phyloP scores from a whole-genome alignment of 2,797 vertebrate species.

The Lepus townsendii region DNA sequence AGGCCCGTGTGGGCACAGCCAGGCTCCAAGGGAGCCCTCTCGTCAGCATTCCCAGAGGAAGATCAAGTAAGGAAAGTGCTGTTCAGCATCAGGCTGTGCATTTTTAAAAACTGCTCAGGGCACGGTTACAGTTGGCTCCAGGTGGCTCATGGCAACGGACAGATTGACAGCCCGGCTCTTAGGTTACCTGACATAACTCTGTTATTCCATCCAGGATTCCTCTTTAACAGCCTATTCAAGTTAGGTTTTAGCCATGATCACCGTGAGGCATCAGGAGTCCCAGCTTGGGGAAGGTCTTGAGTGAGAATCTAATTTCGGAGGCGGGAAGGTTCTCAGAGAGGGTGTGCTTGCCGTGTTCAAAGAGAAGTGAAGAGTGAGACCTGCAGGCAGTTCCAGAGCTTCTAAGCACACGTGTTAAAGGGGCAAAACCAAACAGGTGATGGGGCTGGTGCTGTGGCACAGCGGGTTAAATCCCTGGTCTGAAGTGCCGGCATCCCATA shows the following conservation, averaged over 20 bases:
- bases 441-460: no score
- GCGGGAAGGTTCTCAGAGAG: not conserved
- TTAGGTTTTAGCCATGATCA: conserved; percentile 55
- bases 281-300: conserved; percentile 39
- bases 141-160: not conserved
- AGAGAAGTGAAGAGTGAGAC: not conserved
- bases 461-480: no score
- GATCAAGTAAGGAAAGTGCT: conserved; percentile 4
- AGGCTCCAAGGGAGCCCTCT: no score
- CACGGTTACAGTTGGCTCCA: not conserved
- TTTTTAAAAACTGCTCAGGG: conserved; percentile 33
- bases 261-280: conserved; percentile 69
- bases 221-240: conserved; percentile 68
- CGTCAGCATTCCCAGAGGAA: not conserved
- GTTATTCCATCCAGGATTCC: conserved; percentile 73
- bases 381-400: not conserved
- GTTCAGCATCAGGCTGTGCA: conserved; percentile 8
- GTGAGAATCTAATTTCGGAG: conserved; percentile 66
- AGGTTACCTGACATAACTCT: conserved; percentile 59
- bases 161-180: not conserved
- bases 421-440: not conserved
- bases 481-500: no score
- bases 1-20: not conserved
- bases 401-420: conserved; percentile 35
- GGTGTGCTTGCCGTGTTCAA: not conserved